phyloP scores from a whole-genome alignment of 2,888 invertebrate genomes.

The Calameuta idolon region DNA sequence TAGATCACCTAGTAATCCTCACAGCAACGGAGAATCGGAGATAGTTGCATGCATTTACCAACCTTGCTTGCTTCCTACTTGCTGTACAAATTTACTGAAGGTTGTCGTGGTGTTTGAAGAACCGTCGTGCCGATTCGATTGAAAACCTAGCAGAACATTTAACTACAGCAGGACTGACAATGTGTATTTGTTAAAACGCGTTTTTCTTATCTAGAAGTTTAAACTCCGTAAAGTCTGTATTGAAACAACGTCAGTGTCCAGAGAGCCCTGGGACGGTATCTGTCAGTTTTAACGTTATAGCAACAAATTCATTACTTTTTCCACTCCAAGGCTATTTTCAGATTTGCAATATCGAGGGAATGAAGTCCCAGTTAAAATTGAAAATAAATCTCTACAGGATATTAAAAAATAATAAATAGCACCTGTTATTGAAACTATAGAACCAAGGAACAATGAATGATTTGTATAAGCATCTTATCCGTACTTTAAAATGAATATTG shows the following conservation, averaged over 20 bases:
- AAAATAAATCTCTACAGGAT: neutral
- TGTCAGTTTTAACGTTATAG: neutral
- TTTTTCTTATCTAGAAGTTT: neutral
- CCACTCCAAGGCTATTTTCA: neutral
- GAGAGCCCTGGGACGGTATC: neutral
- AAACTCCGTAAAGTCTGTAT: neutral
- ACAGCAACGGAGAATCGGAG: conserved; percentile 39
- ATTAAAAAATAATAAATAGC: neutral
- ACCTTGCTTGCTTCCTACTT: conserved; percentile 16
- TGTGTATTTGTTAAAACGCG: neutral
- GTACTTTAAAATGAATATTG: neutral
- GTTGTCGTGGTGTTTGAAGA: neutral
- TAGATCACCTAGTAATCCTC: conserved; percentile 45
- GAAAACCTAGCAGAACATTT: neutral
- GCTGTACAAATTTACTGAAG: neutral
- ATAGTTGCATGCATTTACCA: conserved; percentile 31
- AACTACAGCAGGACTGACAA: neutral
- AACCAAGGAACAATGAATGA: neutral
- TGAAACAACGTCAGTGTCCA: neutral
- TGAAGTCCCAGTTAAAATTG: neutral
- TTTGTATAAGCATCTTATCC: neutral
- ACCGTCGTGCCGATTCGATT: neutral
- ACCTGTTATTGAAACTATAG: neutral
- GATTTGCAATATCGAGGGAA: neutral
- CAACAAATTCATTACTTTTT: neutral